phyloP scores from a whole-genome alignment of 2,113 vertebrate genomes.

The human (Homo sapiens) region DNA sequence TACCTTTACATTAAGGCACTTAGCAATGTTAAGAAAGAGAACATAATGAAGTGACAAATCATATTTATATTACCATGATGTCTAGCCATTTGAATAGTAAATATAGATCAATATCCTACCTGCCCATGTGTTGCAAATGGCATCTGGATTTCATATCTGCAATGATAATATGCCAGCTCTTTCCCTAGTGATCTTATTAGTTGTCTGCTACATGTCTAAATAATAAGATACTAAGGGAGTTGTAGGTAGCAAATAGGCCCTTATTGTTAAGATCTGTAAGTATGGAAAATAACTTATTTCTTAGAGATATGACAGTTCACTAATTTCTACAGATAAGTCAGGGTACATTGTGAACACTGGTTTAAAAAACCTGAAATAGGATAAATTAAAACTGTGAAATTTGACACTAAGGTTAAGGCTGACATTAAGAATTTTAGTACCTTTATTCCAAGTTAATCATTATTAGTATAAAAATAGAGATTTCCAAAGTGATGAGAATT shows the following conservation, averaged over 20 bases:
- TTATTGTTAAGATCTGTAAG: slow-evolving; percentile 54
- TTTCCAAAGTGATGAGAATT: neutral
- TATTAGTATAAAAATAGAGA: neutral
- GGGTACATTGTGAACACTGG: slow-evolving; percentile 22
- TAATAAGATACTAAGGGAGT: slow-evolving; percentile 50
- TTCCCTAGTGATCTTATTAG: slow-evolving; percentile 65
- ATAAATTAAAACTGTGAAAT: slow-evolving; percentile 26
- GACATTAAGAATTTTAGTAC: neutral
- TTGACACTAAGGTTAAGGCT: neutral
- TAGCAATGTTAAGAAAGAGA: neutral
- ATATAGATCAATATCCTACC: slow-evolving; percentile 16
- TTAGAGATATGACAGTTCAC: slow-evolving; percentile 25
- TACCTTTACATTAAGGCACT: neutral
- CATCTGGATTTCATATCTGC: slow-evolving; percentile 48
- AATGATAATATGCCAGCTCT: slow-evolving; percentile 55
- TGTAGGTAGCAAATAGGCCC: slow-evolving; percentile 23
- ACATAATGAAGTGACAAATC: neutral
- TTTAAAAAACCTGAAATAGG: slow-evolving; percentile 52
- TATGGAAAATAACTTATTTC: slow-evolving; percentile 62
- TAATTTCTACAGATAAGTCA: slow-evolving; percentile 69
- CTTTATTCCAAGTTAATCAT: neutral
- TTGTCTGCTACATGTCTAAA: slow-evolving; percentile 52
- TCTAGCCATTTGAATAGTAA: neutral
- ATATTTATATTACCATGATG: neutral
- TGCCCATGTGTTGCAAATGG: slow-evolving; percentile 57